Conservation (phyloP, 2,888 invertebrate species). For the Reticulitermes lucifugus region DNA sequence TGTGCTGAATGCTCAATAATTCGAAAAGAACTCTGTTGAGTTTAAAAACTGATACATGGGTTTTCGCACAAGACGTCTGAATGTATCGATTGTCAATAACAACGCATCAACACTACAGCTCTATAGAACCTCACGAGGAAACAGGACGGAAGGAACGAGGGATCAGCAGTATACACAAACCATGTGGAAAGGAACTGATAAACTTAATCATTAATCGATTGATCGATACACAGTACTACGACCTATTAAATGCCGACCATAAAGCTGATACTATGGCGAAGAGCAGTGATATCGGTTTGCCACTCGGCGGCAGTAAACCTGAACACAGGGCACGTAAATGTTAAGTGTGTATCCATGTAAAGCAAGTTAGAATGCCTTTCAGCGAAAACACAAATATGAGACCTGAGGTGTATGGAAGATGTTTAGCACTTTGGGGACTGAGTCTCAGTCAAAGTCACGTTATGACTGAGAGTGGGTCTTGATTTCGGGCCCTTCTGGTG, state of each 20-base stretch:
- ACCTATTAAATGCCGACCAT: not conserved
- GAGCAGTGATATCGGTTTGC: not conserved
- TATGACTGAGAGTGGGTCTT: too few relatives aligned
- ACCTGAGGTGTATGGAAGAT: not conserved
- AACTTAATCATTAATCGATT: slow-evolving; percentile 28
- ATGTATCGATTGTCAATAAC: slow-evolving; percentile 29
- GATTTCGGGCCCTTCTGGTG: too few relatives aligned
- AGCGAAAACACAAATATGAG: not conserved
- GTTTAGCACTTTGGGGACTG: too few relatives aligned
- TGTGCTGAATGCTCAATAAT: not conserved
- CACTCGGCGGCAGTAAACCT: not conserved
- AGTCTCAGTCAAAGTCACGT: too few relatives aligned
- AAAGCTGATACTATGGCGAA: not conserved
- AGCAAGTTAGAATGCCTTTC: not conserved
- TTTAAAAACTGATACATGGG: not conserved
- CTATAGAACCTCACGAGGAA: not conserved
- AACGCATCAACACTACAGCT: not conserved
- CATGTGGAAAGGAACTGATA: slow-evolving; percentile 32
- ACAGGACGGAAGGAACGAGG: not conserved
- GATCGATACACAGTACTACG: not conserved
- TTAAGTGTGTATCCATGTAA: not conserved
- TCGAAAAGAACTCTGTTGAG: not conserved
- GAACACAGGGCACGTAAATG: not conserved
- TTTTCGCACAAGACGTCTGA: not conserved
- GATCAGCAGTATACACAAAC: slow-evolving; percentile 5